Conservation (phyloP, 2,113 vertebrate genomes). For the Plestiodon gilberti region DNA sequence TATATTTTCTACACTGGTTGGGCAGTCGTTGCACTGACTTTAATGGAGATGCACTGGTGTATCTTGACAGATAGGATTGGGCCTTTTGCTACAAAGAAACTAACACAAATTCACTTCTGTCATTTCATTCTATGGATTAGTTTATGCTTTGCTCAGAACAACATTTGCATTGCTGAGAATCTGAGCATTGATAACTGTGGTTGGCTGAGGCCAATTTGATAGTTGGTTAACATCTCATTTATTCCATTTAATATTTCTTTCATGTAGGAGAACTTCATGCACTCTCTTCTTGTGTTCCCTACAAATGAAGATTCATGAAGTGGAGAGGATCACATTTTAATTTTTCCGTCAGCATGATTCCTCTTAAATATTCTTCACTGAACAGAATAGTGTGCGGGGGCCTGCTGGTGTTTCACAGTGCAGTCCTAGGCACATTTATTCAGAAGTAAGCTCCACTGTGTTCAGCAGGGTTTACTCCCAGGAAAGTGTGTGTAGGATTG, state of each 20-base stretch:
- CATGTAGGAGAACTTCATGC: constrained; percentile 7
- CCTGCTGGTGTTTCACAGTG: neutral
- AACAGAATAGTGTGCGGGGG: neutral
- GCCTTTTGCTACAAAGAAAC: constrained; percentile 31
- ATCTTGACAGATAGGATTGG: too few relatives aligned
- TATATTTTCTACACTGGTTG: too few relatives aligned
- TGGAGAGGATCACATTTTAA: constrained; percentile 7
- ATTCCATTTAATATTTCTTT: constrained; percentile 31
- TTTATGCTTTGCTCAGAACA: neutral
- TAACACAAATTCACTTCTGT: constrained; percentile 7
- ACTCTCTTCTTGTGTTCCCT: constrained; percentile 37
- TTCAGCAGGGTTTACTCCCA: too few relatives aligned
- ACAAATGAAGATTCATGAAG: constrained; percentile 28
- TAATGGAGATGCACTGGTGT: too few relatives aligned
- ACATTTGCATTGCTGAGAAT: constrained; percentile 15
- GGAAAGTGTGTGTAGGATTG: too few relatives aligned
- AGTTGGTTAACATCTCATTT: neutral
- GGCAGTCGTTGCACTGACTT: too few relatives aligned
- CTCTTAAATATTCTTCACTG: neutral
- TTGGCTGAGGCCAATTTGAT: neutral
- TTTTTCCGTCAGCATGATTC: constrained; percentile 29
- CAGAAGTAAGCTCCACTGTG: too few relatives aligned
- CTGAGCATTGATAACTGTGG: neutral
- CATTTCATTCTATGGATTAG: neutral
- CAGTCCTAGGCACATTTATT: neutral